phyloP scores from a whole-genome alignment of 2,888 invertebrate species.

The Aricia artaxerxes region DNA sequence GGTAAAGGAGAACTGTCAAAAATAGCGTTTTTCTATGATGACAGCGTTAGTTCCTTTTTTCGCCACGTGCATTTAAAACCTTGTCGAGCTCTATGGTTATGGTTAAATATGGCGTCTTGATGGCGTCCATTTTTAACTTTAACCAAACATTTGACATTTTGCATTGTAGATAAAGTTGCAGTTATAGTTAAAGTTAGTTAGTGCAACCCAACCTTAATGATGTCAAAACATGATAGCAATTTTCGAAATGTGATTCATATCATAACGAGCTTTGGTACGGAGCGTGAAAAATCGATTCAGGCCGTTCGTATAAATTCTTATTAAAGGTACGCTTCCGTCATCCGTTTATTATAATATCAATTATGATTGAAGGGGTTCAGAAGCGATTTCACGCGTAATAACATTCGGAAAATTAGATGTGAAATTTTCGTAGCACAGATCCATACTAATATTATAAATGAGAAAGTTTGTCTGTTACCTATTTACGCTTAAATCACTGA shows the following conservation, averaged over 20 bases:
- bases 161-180: too few species aligned
- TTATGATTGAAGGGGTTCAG: constrained; percentile 29
- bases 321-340: constrained; percentile 24
- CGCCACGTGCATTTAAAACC: too few species aligned
- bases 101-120: too few species aligned
- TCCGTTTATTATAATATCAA: constrained; percentile 19
- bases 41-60: too few species aligned
- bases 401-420: constrained; percentile 59
- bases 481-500: too few species aligned
- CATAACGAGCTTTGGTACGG: constrained; percentile 5
- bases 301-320: constrained; percentile 9
- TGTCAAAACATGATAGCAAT: neutral
- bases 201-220: neutral
- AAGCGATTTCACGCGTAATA: constrained; percentile 50
- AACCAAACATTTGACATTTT: too few species aligned
- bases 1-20: too few species aligned
- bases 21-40: too few species aligned
- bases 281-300: constrained; percentile 28
- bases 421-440: constrained; percentile 45
- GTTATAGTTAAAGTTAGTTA: too few species aligned
- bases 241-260: constrained; percentile 16
- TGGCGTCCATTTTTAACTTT: too few species aligned
- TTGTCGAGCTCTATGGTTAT: too few species aligned
- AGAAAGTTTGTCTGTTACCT: too few species aligned
- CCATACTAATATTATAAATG: neutral